Evolutionary conservation across 2,888 invertebrate species (phyloP).

Genomic region (Labia minor): DNA sequence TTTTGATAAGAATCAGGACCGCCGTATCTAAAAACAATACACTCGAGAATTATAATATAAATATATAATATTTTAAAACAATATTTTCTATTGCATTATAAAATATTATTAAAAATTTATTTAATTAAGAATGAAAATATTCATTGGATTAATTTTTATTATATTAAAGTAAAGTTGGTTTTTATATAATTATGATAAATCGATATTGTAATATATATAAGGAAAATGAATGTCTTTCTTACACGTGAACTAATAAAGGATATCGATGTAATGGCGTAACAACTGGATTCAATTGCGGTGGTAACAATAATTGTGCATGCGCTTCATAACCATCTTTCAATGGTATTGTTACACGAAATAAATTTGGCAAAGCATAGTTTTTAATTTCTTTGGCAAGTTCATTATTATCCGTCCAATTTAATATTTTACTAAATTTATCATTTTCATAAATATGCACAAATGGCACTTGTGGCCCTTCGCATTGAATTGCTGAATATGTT

Average conservation of each 20-base stretch:
- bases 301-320: slow-evolving; percentile 62
- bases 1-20: slow-evolving; percentile 86
- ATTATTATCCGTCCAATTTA: slow-evolving; percentile 27
- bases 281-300: slow-evolving; percentile 50
- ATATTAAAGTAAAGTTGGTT: too few species aligned
- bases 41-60: too few species aligned
- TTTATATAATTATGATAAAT: too few species aligned
- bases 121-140: too few species aligned
- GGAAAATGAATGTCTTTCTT: too few species aligned
- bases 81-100: too few species aligned
- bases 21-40: slow-evolving; percentile 65
- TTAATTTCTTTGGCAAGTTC: slow-evolving; percentile 23
- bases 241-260: slow-evolving; percentile 76
- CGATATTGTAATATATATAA: too few species aligned
- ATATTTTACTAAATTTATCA: slow-evolving; percentile 26
- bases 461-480: neutral
- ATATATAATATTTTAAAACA: neutral
- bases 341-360: slow-evolving; percentile 38
- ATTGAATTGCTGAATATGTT: slow-evolving; percentile 47
- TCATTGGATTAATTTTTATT: too few species aligned
- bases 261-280: slow-evolving; percentile 36
- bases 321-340: slow-evolving; percentile 57
- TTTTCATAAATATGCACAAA: neutral
- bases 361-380: slow-evolving; percentile 24
- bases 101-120: too few species aligned